Conservation (phyloP, 2,797 vertebrate genomes). For the Labeo calbasu region DNA sequence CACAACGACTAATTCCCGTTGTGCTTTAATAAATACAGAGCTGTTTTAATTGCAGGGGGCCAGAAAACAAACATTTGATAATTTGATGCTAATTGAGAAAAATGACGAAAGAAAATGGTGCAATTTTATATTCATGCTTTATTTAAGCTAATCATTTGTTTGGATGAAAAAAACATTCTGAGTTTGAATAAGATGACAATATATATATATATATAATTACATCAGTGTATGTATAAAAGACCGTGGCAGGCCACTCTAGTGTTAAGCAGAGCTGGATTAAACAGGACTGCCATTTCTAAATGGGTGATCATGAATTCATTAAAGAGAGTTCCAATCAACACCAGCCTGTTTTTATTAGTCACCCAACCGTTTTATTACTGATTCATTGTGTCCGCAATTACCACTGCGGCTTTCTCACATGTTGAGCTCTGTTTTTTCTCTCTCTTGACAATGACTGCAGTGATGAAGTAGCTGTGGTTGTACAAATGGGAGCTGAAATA, state of each 20-base stretch:
- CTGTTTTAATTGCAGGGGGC: constrained; percentile 71
- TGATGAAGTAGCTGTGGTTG: constrained; percentile 26
- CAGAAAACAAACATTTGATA: constrained; percentile 64
- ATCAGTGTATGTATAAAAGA: constrained; percentile 62
- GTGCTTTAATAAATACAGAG: constrained; percentile 66
- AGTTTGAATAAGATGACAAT: constrained; percentile 71
- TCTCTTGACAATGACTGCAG: constrained; percentile 31
- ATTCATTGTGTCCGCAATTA: constrained; percentile 65
- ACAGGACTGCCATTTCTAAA: constrained; percentile 66
- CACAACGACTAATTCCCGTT: constrained; percentile 66
- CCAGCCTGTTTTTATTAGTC: constrained; percentile 70
- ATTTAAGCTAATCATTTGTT: constrained; percentile 70
- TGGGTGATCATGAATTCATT: constrained; percentile 71
- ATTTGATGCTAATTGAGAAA: constrained; percentile 76
- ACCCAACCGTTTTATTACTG: constrained; percentile 66
- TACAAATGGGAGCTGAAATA: constrained; percentile 27
- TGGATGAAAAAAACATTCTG: constrained; percentile 67
- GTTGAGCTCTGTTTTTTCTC: constrained; percentile 27
- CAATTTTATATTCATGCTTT: constrained; percentile 66
- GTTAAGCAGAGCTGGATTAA: constrained; percentile 65
- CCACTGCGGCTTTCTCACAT: constrained; percentile 48
- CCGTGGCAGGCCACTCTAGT: constrained; percentile 66
- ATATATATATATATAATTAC: constrained; percentile 71
- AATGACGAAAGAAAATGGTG: constrained; percentile 65
- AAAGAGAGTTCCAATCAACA: constrained; percentile 72